Percentiles rank a stretch among this genome's conserved stretches.
phyloP scores from a whole-genome alignment of 1,140 invertebrate species.

The Calliphora vicina region DNA sequence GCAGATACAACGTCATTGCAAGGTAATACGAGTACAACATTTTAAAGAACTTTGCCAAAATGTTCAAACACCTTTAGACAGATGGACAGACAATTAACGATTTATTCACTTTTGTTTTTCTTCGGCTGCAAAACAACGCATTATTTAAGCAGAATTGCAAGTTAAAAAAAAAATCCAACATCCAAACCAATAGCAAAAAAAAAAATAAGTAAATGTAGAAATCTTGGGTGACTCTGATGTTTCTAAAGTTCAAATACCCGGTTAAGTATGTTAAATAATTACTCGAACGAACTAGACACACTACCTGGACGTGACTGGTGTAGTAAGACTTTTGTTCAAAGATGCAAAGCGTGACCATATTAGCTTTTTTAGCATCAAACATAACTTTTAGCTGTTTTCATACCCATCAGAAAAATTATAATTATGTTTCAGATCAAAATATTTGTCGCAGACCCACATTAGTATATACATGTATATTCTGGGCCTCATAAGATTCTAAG shows the following conservation, averaged over 20 bases:
- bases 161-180: no score
- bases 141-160: background rate
- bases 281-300: background rate
- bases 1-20: slow-evolving; percentile 8
- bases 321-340: no score
- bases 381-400: background rate
- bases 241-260: slow-evolving; percentile 5
- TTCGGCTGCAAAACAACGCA: background rate
- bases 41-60: background rate
- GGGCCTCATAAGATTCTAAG: no score
- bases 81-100: background rate
- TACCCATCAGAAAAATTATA: background rate
- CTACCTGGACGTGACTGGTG: background rate
- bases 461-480: no score
- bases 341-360: no score
- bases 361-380: no score
- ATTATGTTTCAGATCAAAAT: no score
- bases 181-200: background rate
- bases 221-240: background rate
- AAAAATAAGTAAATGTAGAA: background rate
- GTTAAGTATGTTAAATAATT: background rate
- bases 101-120: background rate
- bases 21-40: background rate
- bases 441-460: no score
- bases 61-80: no score